Evolutionary conservation across 2,888 invertebrate species (phyloP).

Genomic region (Idaea aversata): DNA sequence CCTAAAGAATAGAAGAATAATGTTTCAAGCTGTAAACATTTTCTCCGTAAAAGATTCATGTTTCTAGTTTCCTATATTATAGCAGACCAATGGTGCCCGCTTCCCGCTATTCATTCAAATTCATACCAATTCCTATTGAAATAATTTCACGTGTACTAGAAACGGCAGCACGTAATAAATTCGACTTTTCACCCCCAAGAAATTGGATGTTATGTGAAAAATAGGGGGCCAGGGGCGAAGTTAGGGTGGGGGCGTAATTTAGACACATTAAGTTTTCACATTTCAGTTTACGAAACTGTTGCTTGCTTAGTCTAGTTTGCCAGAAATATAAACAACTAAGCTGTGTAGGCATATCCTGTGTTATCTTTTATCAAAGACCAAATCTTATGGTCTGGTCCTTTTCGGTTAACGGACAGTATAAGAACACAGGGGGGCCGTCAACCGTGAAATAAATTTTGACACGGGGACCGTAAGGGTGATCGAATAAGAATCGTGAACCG

Average conservation of each 20-base stretch:
- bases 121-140: conserved; percentile 27
- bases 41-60: not conserved
- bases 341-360: no score
- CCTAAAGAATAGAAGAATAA: not conserved
- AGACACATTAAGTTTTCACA: no score
- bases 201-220: conserved; percentile 40
- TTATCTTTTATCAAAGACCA: no score
- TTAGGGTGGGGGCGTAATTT: conserved; percentile 9
- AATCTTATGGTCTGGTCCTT: no score
- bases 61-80: not conserved
- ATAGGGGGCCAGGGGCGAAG: conserved; percentile 24
- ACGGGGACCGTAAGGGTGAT: no score
- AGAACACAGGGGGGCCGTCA: no score
- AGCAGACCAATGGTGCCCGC: not conserved
- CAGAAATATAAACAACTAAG: no score
- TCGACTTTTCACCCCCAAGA: conserved; percentile 40
- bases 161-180: conserved; percentile 37
- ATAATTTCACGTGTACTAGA: conserved; percentile 29
- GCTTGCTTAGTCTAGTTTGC: no score
- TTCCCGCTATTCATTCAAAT: conserved; percentile 19
- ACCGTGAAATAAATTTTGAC: no score
- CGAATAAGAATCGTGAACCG: no score
- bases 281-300: no score
- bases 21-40: not conserved
- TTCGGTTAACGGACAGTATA: no score